A percentile compares a stretch with the other conserved stretches of the same genome.
Conservation (phyloP, 2,113 vertebrate species). For the Gallinago jamesoni region DNA sequence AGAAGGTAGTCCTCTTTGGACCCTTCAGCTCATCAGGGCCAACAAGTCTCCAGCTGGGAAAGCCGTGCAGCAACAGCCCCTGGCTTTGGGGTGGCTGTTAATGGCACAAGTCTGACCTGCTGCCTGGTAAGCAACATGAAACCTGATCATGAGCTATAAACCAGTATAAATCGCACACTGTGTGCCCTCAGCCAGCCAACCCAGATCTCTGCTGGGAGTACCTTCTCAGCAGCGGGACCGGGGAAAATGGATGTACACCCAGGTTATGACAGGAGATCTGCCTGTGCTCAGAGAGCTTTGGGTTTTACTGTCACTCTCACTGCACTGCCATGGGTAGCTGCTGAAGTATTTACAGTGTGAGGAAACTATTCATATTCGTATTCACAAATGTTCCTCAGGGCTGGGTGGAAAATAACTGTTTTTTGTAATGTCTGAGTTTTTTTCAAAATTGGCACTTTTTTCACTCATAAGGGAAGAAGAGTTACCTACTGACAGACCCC, state of each 20-base stretch:
- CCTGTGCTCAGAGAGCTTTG: background rate
- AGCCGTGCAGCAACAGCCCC: background rate
- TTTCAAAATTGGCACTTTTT: background rate
- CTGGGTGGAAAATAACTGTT: background rate
- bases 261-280: background rate
- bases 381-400: background rate
- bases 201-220: background rate
- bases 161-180: background rate
- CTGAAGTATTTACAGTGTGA: background rate
- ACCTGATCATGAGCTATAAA: background rate
- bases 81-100: background rate
- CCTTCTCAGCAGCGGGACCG: background rate
- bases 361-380: background rate
- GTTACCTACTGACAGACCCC: background rate
- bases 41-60: background rate
- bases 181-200: background rate
- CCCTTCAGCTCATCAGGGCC: background rate
- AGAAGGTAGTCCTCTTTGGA: background rate
- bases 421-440: background rate
- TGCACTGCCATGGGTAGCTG: background rate
- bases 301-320: rapidly evolving
- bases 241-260: background rate
- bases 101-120: background rate
- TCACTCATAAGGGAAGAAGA: background rate
- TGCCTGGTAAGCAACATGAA: background rate